Percentiles rank a stretch among this genome's conserved stretches.
Conservation (phyloP, 2,797 vertebrate species). For the Orestias chungarensis region DNA sequence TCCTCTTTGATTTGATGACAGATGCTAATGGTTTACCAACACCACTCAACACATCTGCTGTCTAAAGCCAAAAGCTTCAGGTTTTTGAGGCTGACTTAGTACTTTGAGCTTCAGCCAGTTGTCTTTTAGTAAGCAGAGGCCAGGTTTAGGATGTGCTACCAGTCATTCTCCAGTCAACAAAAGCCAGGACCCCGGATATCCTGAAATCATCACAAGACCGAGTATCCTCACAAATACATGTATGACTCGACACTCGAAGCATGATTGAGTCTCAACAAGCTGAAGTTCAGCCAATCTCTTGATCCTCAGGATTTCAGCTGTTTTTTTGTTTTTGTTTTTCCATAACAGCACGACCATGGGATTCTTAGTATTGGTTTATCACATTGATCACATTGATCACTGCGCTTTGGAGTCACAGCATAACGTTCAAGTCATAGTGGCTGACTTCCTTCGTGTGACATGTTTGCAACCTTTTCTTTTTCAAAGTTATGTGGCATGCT, state of each 20-base stretch:
- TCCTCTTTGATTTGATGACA: neutral
- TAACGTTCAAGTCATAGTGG: neutral
- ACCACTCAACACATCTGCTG: neutral
- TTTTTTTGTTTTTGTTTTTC: constrained; percentile 18
- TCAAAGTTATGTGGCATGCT: neutral
- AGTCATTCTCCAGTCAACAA: constrained; percentile 23
- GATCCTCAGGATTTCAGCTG: constrained; percentile 2
- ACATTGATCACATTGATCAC: neutral
- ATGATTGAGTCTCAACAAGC: constrained; percentile 31
- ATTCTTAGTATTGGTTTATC: neutral
- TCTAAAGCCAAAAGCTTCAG: neutral
- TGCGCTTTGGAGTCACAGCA: neutral
- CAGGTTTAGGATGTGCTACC: constrained; percentile 18
- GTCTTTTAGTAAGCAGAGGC: neutral
- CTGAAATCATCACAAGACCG: constrained; percentile 42
- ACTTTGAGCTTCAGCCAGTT: neutral
- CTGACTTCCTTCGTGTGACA: neutral
- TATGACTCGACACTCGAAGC: constrained; percentile 35
- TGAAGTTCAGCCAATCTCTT: constrained; percentile 17
- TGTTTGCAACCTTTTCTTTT: neutral
- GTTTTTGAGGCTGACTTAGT: neutral
- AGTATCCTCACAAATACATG: constrained; percentile 20
- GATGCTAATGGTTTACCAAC: neutral
- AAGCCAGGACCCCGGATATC: constrained; percentile 52
- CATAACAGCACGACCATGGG: neutral